These are phyloP conservation scores for Magallana angulata DNA, from an alignment of 1,140 invertebrate species.

Conservation along the genomic window DNA sequence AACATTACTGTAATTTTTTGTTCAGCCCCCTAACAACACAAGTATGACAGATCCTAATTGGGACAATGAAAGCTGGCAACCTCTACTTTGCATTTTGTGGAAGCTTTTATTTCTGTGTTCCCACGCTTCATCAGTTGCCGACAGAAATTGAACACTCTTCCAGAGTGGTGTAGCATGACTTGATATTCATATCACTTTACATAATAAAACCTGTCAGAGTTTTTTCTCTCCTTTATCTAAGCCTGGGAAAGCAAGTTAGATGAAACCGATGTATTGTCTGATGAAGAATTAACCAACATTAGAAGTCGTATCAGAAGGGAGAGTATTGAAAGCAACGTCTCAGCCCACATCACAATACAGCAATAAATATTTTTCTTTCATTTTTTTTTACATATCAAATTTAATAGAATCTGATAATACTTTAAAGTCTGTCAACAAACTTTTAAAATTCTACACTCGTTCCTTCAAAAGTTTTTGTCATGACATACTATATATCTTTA, in stretches of 20 bases:
- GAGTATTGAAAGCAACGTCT: too few species aligned
- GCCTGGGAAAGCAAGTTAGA: slow-evolving; percentile 20
- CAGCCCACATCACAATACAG: too few species aligned
- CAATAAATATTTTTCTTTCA: too few species aligned
- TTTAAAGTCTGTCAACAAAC: too few species aligned
- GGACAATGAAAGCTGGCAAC: background rate
- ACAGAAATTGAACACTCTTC: slow-evolving; percentile 8
- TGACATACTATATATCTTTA: too few species aligned
- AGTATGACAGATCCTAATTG: background rate
- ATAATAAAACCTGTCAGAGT: slow-evolving; percentile 20
- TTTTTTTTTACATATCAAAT: too few species aligned
- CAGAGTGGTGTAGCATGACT: slow-evolving; percentile 5
- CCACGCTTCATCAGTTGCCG: background rate
- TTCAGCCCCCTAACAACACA: slow-evolving; percentile 3
- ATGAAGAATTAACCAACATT: background rate
- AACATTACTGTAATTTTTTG: background rate
- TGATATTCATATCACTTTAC: slow-evolving; percentile 17
- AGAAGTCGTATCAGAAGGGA: background rate
- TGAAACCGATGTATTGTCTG: background rate
- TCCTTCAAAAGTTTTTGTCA: too few species aligned
- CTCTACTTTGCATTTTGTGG: background rate
- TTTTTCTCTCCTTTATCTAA: background rate
- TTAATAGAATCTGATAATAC: too few species aligned
- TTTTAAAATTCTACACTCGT: too few species aligned
- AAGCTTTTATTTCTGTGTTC: background rate